phyloP scores from a whole-genome alignment of 1,140 invertebrate species.

The Heterodera carotae region DNA sequence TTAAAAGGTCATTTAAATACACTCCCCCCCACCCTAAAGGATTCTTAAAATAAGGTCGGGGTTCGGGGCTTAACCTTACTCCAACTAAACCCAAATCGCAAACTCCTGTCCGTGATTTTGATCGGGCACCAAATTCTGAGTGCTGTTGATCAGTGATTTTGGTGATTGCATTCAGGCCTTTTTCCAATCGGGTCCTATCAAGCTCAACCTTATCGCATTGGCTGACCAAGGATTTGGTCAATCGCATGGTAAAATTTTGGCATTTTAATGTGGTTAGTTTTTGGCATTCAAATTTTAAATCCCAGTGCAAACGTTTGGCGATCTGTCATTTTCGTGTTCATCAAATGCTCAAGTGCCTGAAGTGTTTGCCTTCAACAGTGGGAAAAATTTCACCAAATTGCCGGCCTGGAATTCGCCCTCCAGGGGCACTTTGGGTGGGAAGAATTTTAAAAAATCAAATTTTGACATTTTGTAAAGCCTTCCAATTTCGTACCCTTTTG shows the following conservation, averaged over 20 bases:
- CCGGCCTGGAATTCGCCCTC: constrained; percentile 62
- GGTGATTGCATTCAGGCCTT: constrained; percentile 74
- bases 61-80: too few relatives aligned
- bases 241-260: constrained; percentile 66
- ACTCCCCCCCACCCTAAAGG: too few relatives aligned
- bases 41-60: too few relatives aligned
- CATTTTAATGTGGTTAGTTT: not conserved
- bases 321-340: constrained; percentile 75
- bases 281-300: not conserved
- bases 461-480: constrained; percentile 44
- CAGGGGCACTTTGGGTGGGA: constrained; percentile 57
- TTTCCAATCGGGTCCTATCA: constrained; percentile 83
- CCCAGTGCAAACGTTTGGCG: constrained; percentile 79
- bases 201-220: constrained; percentile 84
- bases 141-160: too few relatives aligned
- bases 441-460: not conserved
- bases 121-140: too few relatives aligned
- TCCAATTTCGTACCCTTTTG: constrained; percentile 82
- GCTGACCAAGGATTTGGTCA: constrained; percentile 78
- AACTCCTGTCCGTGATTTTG: too few relatives aligned
- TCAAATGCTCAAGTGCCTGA: constrained; percentile 51
- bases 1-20: too few relatives aligned
- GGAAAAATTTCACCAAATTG: constrained; percentile 46
- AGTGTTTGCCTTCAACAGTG: constrained; percentile 60
- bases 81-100: too few relatives aligned